Evolutionary conservation across 2,797 vertebrate species (phyloP).

Genomic region (Rachycentron canadum): DNA sequence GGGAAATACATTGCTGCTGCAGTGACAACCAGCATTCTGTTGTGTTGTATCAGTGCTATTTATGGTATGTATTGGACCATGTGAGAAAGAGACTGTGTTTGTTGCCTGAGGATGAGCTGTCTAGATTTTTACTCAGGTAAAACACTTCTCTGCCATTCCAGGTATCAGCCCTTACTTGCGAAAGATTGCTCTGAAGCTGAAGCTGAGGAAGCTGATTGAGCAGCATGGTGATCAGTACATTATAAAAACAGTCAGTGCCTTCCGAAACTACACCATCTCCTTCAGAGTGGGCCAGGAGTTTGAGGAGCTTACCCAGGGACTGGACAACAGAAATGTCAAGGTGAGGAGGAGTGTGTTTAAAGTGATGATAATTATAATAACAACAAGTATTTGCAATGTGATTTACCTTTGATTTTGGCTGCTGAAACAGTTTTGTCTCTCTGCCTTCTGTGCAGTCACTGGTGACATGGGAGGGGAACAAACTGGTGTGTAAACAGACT

Average conservation of each 20-base stretch:
- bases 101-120: not conserved
- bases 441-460: constrained; percentile 80
- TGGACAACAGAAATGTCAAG: constrained; percentile 91
- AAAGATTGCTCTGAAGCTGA: constrained; percentile 88
- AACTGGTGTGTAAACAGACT: constrained; percentile 88
- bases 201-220: constrained; percentile 90
- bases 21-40: not conserved
- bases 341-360: constrained; percentile 66
- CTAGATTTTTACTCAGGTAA: not conserved
- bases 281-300: constrained; percentile 89
- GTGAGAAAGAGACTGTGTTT: constrained; percentile 1
- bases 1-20: not conserved
- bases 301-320: constrained; percentile 89
- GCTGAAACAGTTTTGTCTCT: constrained; percentile 3
- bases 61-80: constrained; percentile 7
- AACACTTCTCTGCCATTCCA: constrained; percentile 58
- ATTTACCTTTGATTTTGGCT: not conserved
- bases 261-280: constrained; percentile 86
- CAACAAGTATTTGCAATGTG: not conserved
- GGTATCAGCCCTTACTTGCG: constrained; percentile 84
- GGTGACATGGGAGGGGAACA: constrained; percentile 89
- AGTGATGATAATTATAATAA: not conserved
- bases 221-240: constrained; percentile 82
- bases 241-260: constrained; percentile 87
- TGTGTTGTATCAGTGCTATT: constrained; percentile 5